phyloP scores from a whole-genome alignment of 2,888 invertebrate species.

The Itoplectis maculator region DNA sequence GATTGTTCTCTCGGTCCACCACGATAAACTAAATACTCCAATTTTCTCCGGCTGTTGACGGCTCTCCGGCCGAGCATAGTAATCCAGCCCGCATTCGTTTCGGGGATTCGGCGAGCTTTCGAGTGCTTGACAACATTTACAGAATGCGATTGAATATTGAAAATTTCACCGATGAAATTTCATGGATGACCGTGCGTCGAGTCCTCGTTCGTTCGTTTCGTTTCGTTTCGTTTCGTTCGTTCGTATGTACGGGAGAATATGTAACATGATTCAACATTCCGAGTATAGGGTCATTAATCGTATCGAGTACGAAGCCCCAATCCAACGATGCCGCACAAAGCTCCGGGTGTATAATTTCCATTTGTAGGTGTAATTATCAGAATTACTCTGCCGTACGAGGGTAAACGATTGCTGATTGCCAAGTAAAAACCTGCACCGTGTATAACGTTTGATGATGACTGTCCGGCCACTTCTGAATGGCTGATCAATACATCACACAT shows the following conservation, averaged over 20 bases:
- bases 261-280: slow-evolving; percentile 13
- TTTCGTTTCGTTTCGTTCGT: not conserved
- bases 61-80: not conserved
- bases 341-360: slow-evolving; percentile 48
- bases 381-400: slow-evolving; percentile 27
- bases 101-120: not conserved
- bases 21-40: not conserved
- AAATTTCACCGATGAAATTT: slow-evolving; percentile 44
- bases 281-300: slow-evolving; percentile 55
- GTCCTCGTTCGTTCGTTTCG: not conserved
- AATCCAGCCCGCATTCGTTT: not conserved
- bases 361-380: slow-evolving; percentile 55
- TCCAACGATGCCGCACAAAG: slow-evolving; percentile 33
- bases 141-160: slow-evolving; percentile 16
- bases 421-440: slow-evolving; percentile 27
- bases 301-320: slow-evolving; percentile 63
- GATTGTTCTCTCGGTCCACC: not conserved
- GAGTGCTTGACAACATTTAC: slow-evolving; percentile 6
- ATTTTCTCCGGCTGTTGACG: not conserved
- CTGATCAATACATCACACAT: slow-evolving; percentile 5
- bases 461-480: slow-evolving; percentile 1
- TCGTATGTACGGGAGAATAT: not conserved
- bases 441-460: slow-evolving; percentile 27
- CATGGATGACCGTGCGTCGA: slow-evolving; percentile 40
- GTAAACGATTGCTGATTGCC: slow-evolving; percentile 47